phyloP scores from a whole-genome alignment of 1,140 invertebrate genomes.

The Oryzaephilus surinamensis region DNA sequence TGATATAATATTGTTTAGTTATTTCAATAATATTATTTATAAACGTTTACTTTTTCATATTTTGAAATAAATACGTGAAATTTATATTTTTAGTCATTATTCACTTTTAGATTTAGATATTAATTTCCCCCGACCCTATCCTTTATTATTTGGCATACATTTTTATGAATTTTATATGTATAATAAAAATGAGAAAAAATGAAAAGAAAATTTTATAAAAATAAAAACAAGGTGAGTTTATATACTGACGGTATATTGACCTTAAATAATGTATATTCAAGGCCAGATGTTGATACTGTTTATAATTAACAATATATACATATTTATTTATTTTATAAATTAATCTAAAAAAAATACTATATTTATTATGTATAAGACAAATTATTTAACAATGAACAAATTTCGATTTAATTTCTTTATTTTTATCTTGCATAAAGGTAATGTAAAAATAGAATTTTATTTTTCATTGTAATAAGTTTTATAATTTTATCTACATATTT shows the following conservation, averaged over 20 bases:
- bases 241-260: too few species aligned
- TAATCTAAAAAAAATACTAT: constrained; percentile 7
- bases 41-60: too few species aligned
- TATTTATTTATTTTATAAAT: constrained; percentile 4
- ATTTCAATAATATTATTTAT: too few species aligned
- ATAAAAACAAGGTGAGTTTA: too few species aligned
- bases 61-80: constrained; percentile 22
- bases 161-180: neutral
- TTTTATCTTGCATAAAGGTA: too few species aligned
- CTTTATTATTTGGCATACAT: constrained; percentile 4
- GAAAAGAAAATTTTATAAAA: too few species aligned
- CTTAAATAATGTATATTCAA: too few species aligned
- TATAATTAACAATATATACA: too few species aligned
- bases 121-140: constrained; percentile 12
- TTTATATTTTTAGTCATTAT: constrained; percentile 24
- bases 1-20: too few species aligned
- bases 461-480: constrained; percentile 3
- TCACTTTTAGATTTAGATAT: constrained; percentile 21
- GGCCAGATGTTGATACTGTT: too few species aligned
- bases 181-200: neutral
- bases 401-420: too few species aligned
- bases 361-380: constrained; percentile 6
- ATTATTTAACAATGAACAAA: neutral
- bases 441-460: neutral
- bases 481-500: neutral